A percentile compares a stretch with the other conserved stretches of the same genome.
Conservation (phyloP, 92 coral and sea anemone species). For the Parazoanthus swiftii region DNA sequence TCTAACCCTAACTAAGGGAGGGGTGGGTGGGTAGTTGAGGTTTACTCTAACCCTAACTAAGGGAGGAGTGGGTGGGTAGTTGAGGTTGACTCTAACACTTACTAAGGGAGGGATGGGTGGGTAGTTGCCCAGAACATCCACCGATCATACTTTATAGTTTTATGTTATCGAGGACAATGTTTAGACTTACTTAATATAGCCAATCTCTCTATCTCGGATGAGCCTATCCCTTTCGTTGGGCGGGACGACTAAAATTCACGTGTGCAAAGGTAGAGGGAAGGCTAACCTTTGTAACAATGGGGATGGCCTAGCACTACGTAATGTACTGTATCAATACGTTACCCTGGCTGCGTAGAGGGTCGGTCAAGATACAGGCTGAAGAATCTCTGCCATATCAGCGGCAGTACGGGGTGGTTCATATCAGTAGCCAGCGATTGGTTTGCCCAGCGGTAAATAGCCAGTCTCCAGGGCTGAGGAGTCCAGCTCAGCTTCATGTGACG, state of each 20-base stretch:
- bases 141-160: too few relatives aligned
- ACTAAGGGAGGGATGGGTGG: too few relatives aligned
- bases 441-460: constrained; percentile 95
- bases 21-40: too few relatives aligned
- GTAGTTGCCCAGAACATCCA: too few relatives aligned
- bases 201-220: too few relatives aligned
- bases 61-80: too few relatives aligned
- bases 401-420: constrained; percentile 79
- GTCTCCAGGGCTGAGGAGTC: constrained; percentile 69
- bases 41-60: too few relatives aligned
- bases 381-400: constrained; percentile 95
- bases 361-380: constrained; percentile 80
- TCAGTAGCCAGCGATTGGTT: constrained; percentile 80
- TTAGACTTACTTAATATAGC: too few relatives aligned
- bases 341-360: constrained; percentile 89
- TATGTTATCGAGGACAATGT: too few relatives aligned
- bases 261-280: not conserved
- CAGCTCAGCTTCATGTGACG: constrained; percentile 74
- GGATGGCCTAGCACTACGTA: not conserved
- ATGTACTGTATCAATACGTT: not conserved
- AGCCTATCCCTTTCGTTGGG: not conserved
- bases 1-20: too few relatives aligned
- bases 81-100: too few relatives aligned
- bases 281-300: not conserved
- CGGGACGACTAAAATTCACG: not conserved